Percentiles rank a stretch among this genome's conserved stretches.
These are phyloP conservation scores for Calliphora vicina DNA, from an alignment of 1,140 invertebrate genomes.

Conservation along the genomic window DNA sequence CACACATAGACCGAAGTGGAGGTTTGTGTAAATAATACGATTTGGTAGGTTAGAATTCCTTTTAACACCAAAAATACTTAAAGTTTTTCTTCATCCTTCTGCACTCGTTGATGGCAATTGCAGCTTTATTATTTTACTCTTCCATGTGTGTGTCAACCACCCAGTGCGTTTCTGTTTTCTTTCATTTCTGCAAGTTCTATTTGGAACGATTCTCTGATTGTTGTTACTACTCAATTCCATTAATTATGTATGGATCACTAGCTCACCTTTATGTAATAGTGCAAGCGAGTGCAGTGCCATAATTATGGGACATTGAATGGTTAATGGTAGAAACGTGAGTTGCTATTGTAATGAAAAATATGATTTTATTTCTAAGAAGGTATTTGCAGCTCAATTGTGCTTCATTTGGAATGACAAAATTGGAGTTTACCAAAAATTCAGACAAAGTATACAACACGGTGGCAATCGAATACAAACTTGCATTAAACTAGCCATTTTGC, in stretches of 20 bases:
- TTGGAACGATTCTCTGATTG: not conserved
- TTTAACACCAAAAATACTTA: not conserved
- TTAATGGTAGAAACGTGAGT: not conserved
- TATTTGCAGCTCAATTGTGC: not conserved
- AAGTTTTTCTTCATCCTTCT: not conserved
- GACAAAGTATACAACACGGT: too few relatives aligned
- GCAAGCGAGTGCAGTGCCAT: not conserved
- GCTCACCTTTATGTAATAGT: not conserved
- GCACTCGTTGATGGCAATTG: not conserved
- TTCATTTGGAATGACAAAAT: too few relatives aligned
- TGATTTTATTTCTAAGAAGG: not conserved
- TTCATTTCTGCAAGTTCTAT: not conserved
- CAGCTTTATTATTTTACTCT: too few relatives aligned
- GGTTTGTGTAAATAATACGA: not conserved
- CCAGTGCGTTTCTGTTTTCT: conserved; percentile 33
- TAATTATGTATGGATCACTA: not conserved
- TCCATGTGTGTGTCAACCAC: conserved; percentile 33
- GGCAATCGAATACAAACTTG: too few relatives aligned
- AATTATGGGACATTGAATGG: not conserved
- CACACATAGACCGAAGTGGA: not conserved
- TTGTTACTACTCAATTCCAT: not conserved
- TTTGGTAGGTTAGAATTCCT: not conserved
- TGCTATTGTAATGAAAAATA: not conserved
- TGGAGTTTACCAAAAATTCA: too few relatives aligned
- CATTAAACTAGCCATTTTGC: too few relatives aligned